Base-by-base conservation (phyloP, 2,888 invertebrate species). In the Hartigia nigra region DNA sequence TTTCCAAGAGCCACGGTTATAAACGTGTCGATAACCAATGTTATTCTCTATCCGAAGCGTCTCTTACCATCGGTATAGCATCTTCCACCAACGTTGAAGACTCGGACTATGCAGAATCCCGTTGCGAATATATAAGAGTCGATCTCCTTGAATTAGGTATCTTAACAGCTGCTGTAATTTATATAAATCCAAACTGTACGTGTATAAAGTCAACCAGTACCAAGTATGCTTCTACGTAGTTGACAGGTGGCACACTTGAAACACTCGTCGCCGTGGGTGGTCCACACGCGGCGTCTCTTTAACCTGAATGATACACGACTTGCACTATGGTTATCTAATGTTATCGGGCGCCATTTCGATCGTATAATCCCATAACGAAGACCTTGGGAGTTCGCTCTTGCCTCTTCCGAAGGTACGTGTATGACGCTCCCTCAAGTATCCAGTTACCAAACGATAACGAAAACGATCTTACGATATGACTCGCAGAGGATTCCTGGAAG, bases 261-360 rank as follows among this genome's bases (percentile, higher is more conserved):
- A 72, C 72, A 79, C 69, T 23, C 74, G 11, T 34, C 39, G 74
- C 12, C 74, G 23, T 79, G 78, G 78, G 78, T 79, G 78, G 78
- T 76, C 76, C 36, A 76, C 11, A 74, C 72, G 70, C 76, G 78
- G 69, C 76, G 74, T 79, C 78, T 35, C 69, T 74, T 34, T 72
- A 11, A 35, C 55, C 70, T 76, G 74, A 74, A 76, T 79, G 76
- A 35, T 5, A 69, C 72, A 69, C 78, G 76, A 74, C 76, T 79
- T 76, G 76, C 70, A 74, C 69, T 69, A 32, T 74, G 39, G 76
- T 76, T 76, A 76, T 76, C 78, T 76, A 74, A 79, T 79, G 78
- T 79, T 76, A 55, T 76, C 76, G 75, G 74, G 34, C 72, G 36
- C 12, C 55, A 39, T 37, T 78, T 70, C 34, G 78, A 78, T 78